Evolutionary conservation across 2,888 invertebrate species (phyloP).

Genomic region (Drosophila paranaensis): DNA sequence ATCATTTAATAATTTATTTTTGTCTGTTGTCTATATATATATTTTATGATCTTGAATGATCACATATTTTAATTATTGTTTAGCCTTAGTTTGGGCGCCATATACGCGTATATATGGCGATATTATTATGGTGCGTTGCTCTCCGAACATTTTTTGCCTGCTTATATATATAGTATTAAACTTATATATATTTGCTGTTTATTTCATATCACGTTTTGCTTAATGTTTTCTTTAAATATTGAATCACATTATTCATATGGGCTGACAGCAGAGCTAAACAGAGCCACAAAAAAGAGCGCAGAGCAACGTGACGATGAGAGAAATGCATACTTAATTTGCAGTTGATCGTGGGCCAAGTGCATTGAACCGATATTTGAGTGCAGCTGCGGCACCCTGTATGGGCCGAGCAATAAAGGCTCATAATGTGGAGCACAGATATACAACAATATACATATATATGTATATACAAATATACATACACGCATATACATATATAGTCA

Average conservation of each 20-base stretch:
- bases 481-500: neutral
- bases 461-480: slow-evolving; percentile 1
- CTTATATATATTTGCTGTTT: slow-evolving; percentile 16
- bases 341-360: slow-evolving; percentile 34
- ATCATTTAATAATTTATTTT: neutral
- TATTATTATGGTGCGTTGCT: slow-evolving; percentile 45
- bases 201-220: slow-evolving; percentile 46
- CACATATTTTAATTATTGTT: slow-evolving; percentile 2
- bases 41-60: slow-evolving; percentile 7
- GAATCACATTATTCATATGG: slow-evolving; percentile 63
- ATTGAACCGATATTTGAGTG: slow-evolving; percentile 39
- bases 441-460: neutral
- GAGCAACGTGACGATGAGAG: slow-evolving; percentile 36
- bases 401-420: slow-evolving; percentile 3
- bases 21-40: neutral
- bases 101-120: slow-evolving; percentile 15
- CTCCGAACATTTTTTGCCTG: slow-evolving; percentile 13
- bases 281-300: slow-evolving; percentile 5
- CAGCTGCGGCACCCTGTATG: slow-evolving; percentile 48
- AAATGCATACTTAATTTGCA: slow-evolving; percentile 27
- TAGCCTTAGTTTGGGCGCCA: slow-evolving; percentile 4
- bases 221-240: neutral
- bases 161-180: slow-evolving; percentile 1
- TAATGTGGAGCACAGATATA: slow-evolving; percentile 53
- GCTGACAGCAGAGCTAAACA: slow-evolving; percentile 55